Percentiles rank a stretch among this genome's conserved stretches.
phyloP scores from a whole-genome alignment of 2,113 vertebrate genomes.

The Anser cygnoides region DNA sequence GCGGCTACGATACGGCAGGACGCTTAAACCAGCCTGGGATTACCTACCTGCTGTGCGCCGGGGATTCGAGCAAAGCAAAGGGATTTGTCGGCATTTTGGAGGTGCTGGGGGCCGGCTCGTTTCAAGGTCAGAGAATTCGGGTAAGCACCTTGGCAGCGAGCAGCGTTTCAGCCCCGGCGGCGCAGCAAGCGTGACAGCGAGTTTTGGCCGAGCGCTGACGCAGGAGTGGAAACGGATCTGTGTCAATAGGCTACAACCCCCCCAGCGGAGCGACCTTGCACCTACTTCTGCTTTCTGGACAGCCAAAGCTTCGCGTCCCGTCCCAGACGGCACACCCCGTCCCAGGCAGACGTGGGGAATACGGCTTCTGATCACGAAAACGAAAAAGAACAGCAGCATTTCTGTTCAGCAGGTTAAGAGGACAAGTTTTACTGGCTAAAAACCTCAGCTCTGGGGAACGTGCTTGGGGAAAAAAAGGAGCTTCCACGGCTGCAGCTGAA shows the following conservation, averaged over 20 bases:
- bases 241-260: background rate
- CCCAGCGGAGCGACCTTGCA: background rate
- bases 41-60: background rate
- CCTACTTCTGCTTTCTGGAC: background rate
- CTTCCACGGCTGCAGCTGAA: background rate
- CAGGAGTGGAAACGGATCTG: background rate
- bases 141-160: background rate
- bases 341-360: accelerated
- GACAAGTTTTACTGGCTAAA: accelerated
- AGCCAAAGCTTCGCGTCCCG: background rate
- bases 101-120: background rate
- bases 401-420: background rate
- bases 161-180: accelerated
- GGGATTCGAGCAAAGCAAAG: background rate
- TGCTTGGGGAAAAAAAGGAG: background rate
- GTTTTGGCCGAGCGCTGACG: background rate
- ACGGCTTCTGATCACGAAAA: accelerated
- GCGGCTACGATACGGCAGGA: background rate
- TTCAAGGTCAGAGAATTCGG: background rate
- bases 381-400: accelerated
- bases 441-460: background rate
- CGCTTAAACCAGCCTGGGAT: background rate
- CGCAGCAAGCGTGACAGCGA: background rate
- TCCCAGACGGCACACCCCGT: background rate
- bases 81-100: background rate